Base-by-base conservation (phyloP, 2,797 vertebrate species). In the Pseudomugil tenellus region DNA sequence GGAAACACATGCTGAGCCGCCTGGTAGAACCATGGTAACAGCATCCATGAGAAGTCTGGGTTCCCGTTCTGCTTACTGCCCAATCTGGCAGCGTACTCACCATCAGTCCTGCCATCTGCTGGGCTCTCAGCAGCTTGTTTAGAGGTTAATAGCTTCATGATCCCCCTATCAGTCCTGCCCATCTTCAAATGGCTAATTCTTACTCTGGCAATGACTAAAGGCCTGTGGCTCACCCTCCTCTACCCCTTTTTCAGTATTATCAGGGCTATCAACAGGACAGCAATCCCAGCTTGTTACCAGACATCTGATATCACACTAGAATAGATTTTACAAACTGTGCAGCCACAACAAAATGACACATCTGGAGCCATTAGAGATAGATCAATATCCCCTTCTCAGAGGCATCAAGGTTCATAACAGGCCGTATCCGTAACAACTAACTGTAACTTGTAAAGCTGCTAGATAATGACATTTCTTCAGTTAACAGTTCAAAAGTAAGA, bases 111-210 rank as follows among this genome's bases (percentile, higher is more conserved):
- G 67, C 90, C 91, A 91, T 92, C 92, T 92, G 91, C 89, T 83
- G 83, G 81, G 84, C 84, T 85, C 85, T 89, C 87, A 89, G 90
- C 90, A 89, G 89, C 87, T 87, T 91, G 92, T 93, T 93, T 85
- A 76, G 90, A 91, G 92, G 92, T 92, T 92, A 93, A 93, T 92
- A 88, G 91, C 91, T 88, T 86, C 87, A 88, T 89, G 92, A 91
- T 90, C 87, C 80, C 84, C 73, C 86, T 90, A 91, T 93, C 91
- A 84, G 84, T 82, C 84, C 86, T 83, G 85, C 86, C 86, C 89
- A 87, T 91, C 89, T 87, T 90, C 81, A 91, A 90, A 90, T 87
- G 79, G 78, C 86, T 92, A 87, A 91, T 89, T 92, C 83, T 88
- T 87, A 80, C 80, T 90, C 86, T 91, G 91, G 87, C 86, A 87